These are phyloP conservation scores for Sesia bembeciformis DNA, from an alignment of 2,888 invertebrate genomes.

Conservation along the genomic window DNA sequence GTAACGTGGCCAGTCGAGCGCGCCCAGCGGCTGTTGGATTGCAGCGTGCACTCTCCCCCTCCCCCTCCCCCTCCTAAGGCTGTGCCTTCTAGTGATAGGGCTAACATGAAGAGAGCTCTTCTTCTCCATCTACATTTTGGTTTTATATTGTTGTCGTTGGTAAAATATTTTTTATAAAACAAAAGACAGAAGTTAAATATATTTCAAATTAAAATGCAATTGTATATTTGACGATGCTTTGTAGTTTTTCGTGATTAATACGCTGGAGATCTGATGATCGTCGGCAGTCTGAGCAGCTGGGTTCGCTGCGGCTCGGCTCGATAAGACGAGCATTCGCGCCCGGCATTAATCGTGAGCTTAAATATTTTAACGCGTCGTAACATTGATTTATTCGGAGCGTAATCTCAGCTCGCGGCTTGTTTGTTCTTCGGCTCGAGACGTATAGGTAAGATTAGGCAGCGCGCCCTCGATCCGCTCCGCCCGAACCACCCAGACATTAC, in stretches of 20 bases:
- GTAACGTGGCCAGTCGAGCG: too few species aligned
- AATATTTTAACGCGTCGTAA: slow-evolving; percentile 73
- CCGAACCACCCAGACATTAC: slow-evolving; percentile 24
- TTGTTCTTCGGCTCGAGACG: slow-evolving; percentile 68
- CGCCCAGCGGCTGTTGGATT: too few species aligned
- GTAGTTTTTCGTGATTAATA: slow-evolving; percentile 26
- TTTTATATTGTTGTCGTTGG: too few species aligned
- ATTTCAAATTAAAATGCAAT: too few species aligned
- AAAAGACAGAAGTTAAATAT: too few species aligned
- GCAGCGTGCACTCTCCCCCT: too few species aligned
- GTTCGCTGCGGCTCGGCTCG: slow-evolving; percentile 35
- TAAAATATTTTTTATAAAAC: too few species aligned
- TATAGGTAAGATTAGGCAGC: slow-evolving; percentile 62
- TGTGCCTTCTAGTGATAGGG: too few species aligned
- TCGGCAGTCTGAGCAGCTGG: slow-evolving; percentile 33
- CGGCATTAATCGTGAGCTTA: slow-evolving; percentile 70
- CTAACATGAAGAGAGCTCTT: too few species aligned
- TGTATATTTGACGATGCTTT: not conserved
- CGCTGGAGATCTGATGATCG: slow-evolving; percentile 21
- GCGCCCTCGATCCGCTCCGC: slow-evolving; percentile 40
- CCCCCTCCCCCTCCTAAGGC: too few species aligned
- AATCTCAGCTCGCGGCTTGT: slow-evolving; percentile 70
- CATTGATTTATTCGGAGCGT: slow-evolving; percentile 71
- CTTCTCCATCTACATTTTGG: too few species aligned
- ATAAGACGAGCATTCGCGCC: slow-evolving; percentile 50